Evolutionary conservation across 1,140 invertebrate genomes (phyloP).

Genomic region (Campoletis sonorensis): DNA sequence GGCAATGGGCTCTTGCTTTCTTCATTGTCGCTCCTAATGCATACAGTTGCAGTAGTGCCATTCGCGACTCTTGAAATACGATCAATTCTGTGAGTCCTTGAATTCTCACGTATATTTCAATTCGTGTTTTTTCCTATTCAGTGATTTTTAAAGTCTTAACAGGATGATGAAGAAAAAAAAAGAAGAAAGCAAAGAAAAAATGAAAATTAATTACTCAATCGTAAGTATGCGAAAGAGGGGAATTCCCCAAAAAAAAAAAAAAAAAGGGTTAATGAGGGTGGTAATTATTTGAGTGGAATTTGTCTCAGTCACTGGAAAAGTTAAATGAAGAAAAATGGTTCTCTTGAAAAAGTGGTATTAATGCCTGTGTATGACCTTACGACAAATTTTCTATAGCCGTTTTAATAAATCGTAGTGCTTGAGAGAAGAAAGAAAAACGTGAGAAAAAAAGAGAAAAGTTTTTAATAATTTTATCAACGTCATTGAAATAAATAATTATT

Average conservation of each 20-base stretch:
- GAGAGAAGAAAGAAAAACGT: neutral
- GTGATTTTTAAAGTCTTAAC: too few species aligned
- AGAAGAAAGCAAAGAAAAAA: neutral
- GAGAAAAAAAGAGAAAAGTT: too few species aligned
- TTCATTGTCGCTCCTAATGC: slow-evolving; percentile 8
- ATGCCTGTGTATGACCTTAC: neutral
- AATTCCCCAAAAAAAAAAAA: too few species aligned
- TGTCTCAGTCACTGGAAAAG: neutral
- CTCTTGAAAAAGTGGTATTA: neutral
- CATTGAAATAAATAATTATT: too few species aligned
- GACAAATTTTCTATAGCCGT: neutral
- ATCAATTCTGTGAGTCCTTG: neutral
- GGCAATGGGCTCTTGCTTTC: neutral
- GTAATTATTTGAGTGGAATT: neutral
- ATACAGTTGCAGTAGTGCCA: neutral
- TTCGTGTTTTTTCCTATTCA: neutral
- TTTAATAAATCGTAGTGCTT: neutral
- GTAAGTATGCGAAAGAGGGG: neutral
- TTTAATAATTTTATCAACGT: too few species aligned
- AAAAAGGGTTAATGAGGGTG: neutral
- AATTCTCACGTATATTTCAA: neutral
- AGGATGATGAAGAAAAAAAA: too few species aligned
- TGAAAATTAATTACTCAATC: neutral
- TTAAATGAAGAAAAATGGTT: too few species aligned
- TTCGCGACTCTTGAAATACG: neutral